phyloP scores from a whole-genome alignment of 2,113 vertebrate genomes.

The Hiodon alosoides region DNA sequence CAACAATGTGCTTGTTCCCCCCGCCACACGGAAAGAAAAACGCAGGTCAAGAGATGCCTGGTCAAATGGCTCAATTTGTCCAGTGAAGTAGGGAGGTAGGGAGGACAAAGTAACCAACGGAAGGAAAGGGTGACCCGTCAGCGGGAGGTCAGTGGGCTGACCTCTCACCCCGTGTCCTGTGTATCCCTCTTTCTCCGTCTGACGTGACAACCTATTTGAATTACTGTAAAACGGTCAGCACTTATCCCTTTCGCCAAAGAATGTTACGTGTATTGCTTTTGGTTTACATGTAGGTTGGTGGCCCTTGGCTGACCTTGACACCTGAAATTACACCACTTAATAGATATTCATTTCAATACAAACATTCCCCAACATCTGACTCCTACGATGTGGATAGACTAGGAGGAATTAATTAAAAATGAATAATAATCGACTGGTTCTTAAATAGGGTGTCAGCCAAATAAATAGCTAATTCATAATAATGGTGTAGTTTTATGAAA shows the following conservation, averaged over 20 bases:
- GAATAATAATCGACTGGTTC: too few relatives aligned
- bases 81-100: not conserved
- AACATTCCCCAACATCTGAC: too few relatives aligned
- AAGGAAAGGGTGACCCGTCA: slow-evolving; percentile 7
- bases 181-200: slow-evolving; percentile 19
- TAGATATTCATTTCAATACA: too few relatives aligned
- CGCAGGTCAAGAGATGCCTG: slow-evolving; percentile 51
- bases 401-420: too few relatives aligned
- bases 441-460: too few relatives aligned
- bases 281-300: too few relatives aligned
- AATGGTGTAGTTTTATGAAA: too few relatives aligned
- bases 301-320: too few relatives aligned
- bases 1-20: slow-evolving; percentile 25
- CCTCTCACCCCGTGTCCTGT: slow-evolving; percentile 16
- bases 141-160: not conserved
- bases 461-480: too few relatives aligned
- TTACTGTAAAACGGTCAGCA: not conserved
- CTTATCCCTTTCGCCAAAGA: slow-evolving; percentile 11
- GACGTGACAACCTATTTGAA: slow-evolving; percentile 24
- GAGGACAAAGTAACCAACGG: slow-evolving; percentile 26
- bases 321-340: too few relatives aligned
- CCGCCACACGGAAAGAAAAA: slow-evolving; percentile 15
- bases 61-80: slow-evolving; percentile 24
- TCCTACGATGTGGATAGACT: too few relatives aligned
- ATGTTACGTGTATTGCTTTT: not conserved